Percentiles rank a stretch among this genome's conserved stretches.
Evolutionary conservation across 1,140 invertebrate genomes (phyloP).

Genomic region (Platorchestia sp.): DNA sequence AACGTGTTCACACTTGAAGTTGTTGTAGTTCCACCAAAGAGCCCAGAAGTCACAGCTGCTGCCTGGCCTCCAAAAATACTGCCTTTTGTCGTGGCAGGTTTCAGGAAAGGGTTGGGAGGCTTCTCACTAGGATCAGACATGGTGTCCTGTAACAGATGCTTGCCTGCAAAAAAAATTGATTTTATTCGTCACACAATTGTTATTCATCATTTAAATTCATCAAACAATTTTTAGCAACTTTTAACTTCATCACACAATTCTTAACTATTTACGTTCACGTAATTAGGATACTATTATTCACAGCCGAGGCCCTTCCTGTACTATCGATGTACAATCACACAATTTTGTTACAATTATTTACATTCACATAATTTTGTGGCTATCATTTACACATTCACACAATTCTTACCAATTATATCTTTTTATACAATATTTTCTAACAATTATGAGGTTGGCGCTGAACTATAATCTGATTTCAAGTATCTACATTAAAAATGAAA

Average conservation of each 20-base stretch:
- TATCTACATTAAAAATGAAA: no score
- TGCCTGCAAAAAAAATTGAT: not conserved
- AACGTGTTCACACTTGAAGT: not conserved
- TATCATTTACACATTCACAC: no score
- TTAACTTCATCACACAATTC: no score
- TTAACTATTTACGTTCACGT: no score
- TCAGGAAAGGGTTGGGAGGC: slow-evolving; percentile 2
- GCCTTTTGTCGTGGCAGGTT: not conserved
- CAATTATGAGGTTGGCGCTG: no score
- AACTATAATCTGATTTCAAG: no score
- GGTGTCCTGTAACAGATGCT: not conserved
- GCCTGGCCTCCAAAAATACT: slow-evolving; percentile 23
- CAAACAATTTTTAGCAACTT: no score
- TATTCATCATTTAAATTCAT: no score
- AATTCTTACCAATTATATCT: not conserved
- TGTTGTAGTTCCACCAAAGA: not conserved
- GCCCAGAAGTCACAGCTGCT: not conserved
- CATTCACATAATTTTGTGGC: not conserved
- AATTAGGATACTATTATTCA: no score
- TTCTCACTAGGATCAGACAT: slow-evolving; percentile 20
- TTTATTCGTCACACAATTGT: no score
- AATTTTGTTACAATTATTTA: not conserved
- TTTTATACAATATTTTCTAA: not conserved
- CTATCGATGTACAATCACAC: not conserved
- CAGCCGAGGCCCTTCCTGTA: no score